These are phyloP conservation scores for Sitta europaea DNA, from an alignment of 2,113 vertebrate genomes.

Conservation along the genomic window DNA sequence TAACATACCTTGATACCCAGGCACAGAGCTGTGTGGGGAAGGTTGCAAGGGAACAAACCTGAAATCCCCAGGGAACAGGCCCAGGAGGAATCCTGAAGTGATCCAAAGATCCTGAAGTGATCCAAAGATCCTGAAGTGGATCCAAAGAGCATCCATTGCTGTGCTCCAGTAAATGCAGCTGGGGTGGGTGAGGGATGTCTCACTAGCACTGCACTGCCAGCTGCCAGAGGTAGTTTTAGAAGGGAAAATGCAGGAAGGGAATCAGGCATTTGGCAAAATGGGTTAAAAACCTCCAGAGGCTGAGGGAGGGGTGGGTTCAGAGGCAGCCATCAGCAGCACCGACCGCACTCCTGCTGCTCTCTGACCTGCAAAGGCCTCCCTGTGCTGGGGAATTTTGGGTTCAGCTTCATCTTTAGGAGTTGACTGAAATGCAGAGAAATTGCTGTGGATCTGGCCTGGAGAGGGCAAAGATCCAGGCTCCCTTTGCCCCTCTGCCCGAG, in stretches of 20 bases:
- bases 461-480: accelerated
- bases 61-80: not conserved
- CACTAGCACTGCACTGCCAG: not conserved
- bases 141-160: accelerated
- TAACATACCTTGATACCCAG: not conserved
- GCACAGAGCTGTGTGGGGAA: not conserved
- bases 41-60: not conserved
- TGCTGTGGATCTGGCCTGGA: not conserved
- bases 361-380: not conserved
- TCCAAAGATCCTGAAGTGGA: too few species aligned
- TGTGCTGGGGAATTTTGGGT: not conserved
- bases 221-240: not conserved
- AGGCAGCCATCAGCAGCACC: not conserved
- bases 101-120: too few species aligned
- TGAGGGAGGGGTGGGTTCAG: not conserved
- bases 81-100: not conserved
- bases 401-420: not conserved
- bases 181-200: not conserved
- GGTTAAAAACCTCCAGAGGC: not conserved
- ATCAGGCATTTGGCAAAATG: not conserved
- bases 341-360: accelerated
- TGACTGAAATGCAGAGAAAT: not conserved
- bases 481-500: not conserved
- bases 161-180: not conserved
- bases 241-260: not conserved